Conservation (phyloP, 2,113 vertebrate genomes). For the Archilochus colubris region DNA sequence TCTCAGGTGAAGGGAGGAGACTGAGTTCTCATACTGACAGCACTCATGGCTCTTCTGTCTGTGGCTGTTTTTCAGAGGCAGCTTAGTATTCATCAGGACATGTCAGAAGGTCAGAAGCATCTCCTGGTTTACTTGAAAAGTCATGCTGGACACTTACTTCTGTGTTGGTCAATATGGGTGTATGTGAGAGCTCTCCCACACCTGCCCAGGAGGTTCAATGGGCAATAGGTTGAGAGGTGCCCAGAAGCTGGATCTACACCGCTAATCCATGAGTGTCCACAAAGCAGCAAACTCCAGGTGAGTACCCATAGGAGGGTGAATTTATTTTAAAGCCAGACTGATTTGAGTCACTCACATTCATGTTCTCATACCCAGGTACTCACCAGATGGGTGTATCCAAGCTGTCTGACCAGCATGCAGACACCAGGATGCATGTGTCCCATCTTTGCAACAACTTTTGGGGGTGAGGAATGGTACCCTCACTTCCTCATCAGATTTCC, state of each 20-base stretch:
- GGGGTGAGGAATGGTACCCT: not conserved
- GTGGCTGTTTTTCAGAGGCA: not conserved
- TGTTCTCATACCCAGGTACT: not conserved
- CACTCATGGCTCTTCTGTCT: not conserved
- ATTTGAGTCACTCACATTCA: not conserved
- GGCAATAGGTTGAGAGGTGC: not conserved
- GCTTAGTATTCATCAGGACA: not conserved
- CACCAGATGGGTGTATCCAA: not conserved
- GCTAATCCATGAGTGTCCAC: not conserved
- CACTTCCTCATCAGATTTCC: not conserved
- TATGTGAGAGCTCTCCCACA: not conserved
- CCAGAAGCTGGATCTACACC: not conserved
- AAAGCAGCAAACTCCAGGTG: not conserved
- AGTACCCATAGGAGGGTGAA: not conserved
- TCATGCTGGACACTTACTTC: not conserved
- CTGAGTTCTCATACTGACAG: not conserved
- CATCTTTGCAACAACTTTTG: not conserved
- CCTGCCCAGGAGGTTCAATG: not conserved
- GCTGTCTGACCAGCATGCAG: not conserved
- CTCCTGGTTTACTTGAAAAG: not conserved
- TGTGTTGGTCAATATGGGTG: not conserved
- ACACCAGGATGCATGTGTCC: rapidly evolving
- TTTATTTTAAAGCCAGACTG: not conserved
- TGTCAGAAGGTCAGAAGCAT: not conserved
- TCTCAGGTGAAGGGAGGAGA: not conserved